Base-by-base conservation (phyloP, 1,140 invertebrate species). In the Bombus impatiens region DNA sequence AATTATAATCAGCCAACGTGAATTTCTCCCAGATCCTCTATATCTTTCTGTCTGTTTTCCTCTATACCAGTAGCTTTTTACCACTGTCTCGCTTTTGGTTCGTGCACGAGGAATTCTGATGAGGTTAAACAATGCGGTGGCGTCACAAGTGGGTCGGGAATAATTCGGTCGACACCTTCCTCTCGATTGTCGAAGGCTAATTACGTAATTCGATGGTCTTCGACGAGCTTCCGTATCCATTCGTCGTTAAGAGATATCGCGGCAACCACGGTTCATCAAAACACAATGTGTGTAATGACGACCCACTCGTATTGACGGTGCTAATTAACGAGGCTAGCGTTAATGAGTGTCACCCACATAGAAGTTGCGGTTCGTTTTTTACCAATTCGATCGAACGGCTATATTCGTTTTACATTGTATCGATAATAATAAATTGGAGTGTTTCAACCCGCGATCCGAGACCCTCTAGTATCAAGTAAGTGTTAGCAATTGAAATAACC, bases 121-220 rank as follows among this genome's bases (percentile, higher is more conserved):
- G 67, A 89, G 86, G 86, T 87, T 81, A 89, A 87, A 89, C 77
- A 89, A 89, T 87, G 71, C 57, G 42, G 47, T 15, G 77, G 77
- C 59, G 86, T 65, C 70, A 89, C 57, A 86, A 89, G 84, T 89
- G 80, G 88, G 53, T 44, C 76, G 76, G 42, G 65, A 83, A 53
- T 89, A 80, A 77, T 78, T 88, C 68, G 84, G 75, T 81, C 85
- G 80, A 89, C 88, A 87, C 88, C 77, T 89, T 75, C 68, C 77
- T 84, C 59, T 81, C 40, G 77, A n/a, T 74, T 42, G 35, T 42
- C 75, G 65, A 40, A 25, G 67, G 59, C 88, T 90, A 90, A 90
- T 90, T 90, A 90, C 82, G 86, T 89, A 78, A 89, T 85, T 76
- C 86, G 78, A 89, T 87, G 82, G 68, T n/a, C 78, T 78, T 65